A percentile compares a stretch with the other conserved stretches of the same genome.
Conservation (phyloP, 2,888 invertebrate species). For the Keiferia lycopersicella region DNA sequence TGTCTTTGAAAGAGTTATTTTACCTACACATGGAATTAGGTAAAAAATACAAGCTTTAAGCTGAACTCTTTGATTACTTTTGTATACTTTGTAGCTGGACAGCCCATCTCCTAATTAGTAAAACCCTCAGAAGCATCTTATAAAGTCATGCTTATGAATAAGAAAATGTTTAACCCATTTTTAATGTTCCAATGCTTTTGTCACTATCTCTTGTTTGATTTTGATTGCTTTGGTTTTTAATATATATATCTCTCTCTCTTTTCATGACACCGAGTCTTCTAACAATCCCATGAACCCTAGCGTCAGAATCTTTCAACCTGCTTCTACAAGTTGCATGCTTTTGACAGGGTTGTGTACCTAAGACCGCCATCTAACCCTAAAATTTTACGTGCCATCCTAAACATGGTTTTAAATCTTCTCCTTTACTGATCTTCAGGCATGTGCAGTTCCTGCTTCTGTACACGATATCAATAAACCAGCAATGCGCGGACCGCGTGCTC, state of each 20-base stretch:
- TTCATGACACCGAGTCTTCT: too few relatives aligned
- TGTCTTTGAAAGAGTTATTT: slow-evolving; percentile 89
- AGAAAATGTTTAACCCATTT: not conserved
- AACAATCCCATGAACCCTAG: too few relatives aligned
- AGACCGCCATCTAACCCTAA: too few relatives aligned
- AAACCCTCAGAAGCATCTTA: too few relatives aligned
- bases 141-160: not conserved
- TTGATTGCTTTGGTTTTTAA: not conserved
- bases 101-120: too few relatives aligned
- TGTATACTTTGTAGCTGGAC: too few relatives aligned
- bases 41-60: slow-evolving; percentile 37
- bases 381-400: too few relatives aligned
- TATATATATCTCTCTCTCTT: too few relatives aligned
- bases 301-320: too few relatives aligned
- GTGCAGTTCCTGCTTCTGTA: slow-evolving; percentile 76
- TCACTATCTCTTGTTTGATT: not conserved
- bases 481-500: slow-evolving; percentile 66
- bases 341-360: too few relatives aligned
- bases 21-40: slow-evolving; percentile 90
- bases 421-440: slow-evolving; percentile 67
- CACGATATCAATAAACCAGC: slow-evolving; percentile 73
- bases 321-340: too few relatives aligned
- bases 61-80: not conserved
- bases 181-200: not conserved
- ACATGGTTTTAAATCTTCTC: too few relatives aligned